phyloP scores from a whole-genome alignment of 2,113 vertebrate genomes.

The Noctilio leporinus region DNA sequence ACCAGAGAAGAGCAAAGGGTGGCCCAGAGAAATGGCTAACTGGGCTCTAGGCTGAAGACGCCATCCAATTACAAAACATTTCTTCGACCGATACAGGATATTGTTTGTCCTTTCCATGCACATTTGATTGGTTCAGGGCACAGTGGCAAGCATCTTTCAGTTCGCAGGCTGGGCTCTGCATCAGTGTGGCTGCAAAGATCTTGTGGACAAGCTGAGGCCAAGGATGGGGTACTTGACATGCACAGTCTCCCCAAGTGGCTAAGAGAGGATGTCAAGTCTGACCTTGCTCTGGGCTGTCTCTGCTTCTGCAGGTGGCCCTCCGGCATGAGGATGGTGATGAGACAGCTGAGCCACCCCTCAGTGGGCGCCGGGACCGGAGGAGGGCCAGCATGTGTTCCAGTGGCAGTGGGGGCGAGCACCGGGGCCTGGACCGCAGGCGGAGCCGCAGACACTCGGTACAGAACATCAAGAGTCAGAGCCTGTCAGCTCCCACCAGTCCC shows the following conservation, averaged over 20 bases:
- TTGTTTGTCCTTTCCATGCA: rapidly evolving
- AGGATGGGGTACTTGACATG: background rate
- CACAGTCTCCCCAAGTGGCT: background rate
- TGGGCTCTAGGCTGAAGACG: background rate
- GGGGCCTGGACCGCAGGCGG: constrained; percentile 88
- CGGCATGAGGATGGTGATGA: constrained; percentile 92
- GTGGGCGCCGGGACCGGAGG: constrained; percentile 86
- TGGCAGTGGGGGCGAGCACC: constrained; percentile 72
- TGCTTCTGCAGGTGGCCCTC: constrained; percentile 82
- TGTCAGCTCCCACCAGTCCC: constrained; percentile 88
- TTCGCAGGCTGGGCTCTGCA: background rate
- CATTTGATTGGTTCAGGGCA: background rate
- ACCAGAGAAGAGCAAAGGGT: background rate
- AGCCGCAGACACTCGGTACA: constrained; percentile 95
- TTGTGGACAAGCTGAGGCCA: background rate
- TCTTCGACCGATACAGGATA: background rate
- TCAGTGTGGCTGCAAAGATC: rapidly evolving
- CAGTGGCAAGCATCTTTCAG: background rate
- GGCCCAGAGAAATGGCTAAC: background rate
- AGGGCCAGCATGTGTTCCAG: constrained; percentile 85
- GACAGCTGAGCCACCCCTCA: constrained; percentile 80
- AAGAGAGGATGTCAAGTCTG: background rate
- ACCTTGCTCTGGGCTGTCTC: background rate
- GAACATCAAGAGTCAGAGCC: constrained; percentile 80
- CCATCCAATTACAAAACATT: background rate